Evolutionary conservation across 2,888 invertebrate genomes (phyloP).

Genomic region (Nemapogon koenigi): DNA sequence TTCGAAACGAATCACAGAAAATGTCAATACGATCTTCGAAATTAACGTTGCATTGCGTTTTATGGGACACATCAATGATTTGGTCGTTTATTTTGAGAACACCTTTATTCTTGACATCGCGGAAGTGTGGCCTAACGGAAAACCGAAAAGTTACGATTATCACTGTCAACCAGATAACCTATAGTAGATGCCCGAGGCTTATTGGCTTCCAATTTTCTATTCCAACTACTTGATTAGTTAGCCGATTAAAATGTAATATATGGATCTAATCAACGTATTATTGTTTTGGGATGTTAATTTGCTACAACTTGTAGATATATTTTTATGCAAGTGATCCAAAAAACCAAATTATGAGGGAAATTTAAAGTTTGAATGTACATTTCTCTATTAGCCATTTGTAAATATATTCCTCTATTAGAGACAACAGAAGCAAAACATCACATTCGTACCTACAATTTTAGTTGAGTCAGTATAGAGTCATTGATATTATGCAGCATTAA

Average conservation of each 20-base stretch:
- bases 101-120: constrained; percentile 2
- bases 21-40: background rate
- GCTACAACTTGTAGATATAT: background rate
- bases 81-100: constrained; percentile 9
- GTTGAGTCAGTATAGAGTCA: too few relatives aligned
- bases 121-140: constrained; percentile 12
- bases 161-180: constrained; percentile 31
- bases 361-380: too few relatives aligned
- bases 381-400: too few relatives aligned
- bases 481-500: too few relatives aligned
- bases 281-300: background rate
- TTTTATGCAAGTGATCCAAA: too few relatives aligned
- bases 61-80: constrained; percentile 12
- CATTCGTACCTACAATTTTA: too few relatives aligned
- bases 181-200: constrained; percentile 19
- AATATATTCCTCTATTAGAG: too few relatives aligned
- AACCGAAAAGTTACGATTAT: constrained; percentile 25
- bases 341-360: too few relatives aligned
- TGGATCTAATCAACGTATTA: background rate
- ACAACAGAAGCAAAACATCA: too few relatives aligned
- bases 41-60: constrained; percentile 15
- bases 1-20: constrained; percentile 1
- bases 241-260: background rate
- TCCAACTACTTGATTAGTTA: too few relatives aligned
- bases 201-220: background rate